Percentiles rank a stretch among this genome's conserved stretches.
These are phyloP conservation scores for Psophia crepitans DNA, from an alignment of 2,113 vertebrate genomes.

Conservation along the genomic window DNA sequence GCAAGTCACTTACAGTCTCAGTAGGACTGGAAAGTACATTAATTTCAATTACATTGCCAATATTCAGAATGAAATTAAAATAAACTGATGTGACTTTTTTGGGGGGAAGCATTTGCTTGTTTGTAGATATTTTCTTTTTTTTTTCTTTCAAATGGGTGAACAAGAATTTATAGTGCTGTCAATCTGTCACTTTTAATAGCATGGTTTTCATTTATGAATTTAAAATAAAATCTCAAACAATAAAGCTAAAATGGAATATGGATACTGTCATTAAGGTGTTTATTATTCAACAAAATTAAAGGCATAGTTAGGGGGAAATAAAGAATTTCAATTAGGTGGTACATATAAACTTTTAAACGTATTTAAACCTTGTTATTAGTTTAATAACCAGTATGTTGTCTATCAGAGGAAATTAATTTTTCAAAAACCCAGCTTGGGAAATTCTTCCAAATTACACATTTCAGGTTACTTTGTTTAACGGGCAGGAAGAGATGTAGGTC, in stretches of 20 bases:
- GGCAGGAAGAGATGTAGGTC: not conserved
- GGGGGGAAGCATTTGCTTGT: not conserved
- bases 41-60: not conserved
- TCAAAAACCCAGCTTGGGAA: not conserved
- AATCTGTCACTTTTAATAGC: not conserved
- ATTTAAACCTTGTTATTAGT: not conserved
- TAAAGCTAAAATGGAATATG: not conserved
- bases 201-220: not conserved
- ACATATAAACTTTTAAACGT: not conserved
- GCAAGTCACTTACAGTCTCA: not conserved
- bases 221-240: not conserved
- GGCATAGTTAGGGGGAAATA: not conserved
- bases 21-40: not conserved
- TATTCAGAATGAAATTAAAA: not conserved
- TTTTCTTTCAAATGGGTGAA: not conserved
- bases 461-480: not conserved
- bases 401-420: not conserved
- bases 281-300: not conserved
- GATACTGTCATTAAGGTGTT: not conserved
- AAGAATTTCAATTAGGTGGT: not conserved
- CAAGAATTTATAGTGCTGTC: not conserved
- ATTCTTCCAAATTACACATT: not conserved
- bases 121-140: not conserved
- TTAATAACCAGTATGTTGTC: not conserved
- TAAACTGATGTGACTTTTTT: not conserved